These are phyloP conservation scores for Drosophila pachea DNA, from an alignment of 1,140 invertebrate species.

Conservation along the genomic window DNA sequence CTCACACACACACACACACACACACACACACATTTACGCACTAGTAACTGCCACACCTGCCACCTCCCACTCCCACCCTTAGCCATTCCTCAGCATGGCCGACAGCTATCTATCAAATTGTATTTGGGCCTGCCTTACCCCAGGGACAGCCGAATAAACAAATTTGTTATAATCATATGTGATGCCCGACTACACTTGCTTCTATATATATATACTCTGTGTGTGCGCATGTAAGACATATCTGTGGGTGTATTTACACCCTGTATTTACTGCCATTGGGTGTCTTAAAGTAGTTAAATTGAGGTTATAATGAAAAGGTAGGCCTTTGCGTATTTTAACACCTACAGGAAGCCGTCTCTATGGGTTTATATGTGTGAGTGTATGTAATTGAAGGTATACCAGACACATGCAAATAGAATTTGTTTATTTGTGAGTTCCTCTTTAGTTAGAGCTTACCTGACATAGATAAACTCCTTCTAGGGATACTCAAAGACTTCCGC, in stretches of 20 bases:
- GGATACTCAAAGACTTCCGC: not conserved
- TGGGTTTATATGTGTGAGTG: no score
- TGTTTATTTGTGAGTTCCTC: no score
- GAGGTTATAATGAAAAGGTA: not conserved
- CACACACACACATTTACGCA: not conserved
- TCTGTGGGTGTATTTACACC: slow-evolving; percentile 1
- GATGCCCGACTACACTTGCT: slow-evolving; percentile 43
- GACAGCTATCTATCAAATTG: slow-evolving; percentile 11
- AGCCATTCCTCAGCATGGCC: not conserved
- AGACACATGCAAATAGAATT: no score
- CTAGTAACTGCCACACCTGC: slow-evolving; percentile 4
- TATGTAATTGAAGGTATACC: no score
- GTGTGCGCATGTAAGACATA: slow-evolving; percentile 13
- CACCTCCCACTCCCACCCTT: not conserved
- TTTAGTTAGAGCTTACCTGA: no score
- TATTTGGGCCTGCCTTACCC: slow-evolving; percentile 32
- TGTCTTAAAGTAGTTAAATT: not conserved
- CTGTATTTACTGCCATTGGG: not conserved
- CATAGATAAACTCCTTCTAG: no score
- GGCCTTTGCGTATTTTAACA: not conserved
- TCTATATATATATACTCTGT: not conserved
- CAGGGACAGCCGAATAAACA: slow-evolving; percentile 36
- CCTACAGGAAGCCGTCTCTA: no score
- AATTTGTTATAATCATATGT: slow-evolving; percentile 52
- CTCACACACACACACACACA: no score